Conservation (phyloP, 1,140 invertebrate species). For the Pseudomyrmex gracilis region DNA sequence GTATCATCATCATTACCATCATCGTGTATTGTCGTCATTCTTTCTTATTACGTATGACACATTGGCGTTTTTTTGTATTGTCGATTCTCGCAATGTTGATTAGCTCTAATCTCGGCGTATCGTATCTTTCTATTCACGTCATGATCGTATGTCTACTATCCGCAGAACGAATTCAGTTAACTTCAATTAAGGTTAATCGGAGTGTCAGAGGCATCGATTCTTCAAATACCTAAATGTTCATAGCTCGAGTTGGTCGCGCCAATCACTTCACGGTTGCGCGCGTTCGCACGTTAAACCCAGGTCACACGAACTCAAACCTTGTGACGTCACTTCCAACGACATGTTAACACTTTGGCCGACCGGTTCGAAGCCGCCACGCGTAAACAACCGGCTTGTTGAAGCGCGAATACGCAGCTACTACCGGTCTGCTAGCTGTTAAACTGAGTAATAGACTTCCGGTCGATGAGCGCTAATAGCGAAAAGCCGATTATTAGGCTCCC, state of each 20-base stretch:
- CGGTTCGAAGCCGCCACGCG: too few relatives aligned
- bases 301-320: not conserved
- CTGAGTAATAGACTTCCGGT: too few relatives aligned
- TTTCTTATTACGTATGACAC: conserved; percentile 5
- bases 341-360: too few relatives aligned
- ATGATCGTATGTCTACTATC: conserved; percentile 38
- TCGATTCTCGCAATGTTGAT: conserved; percentile 25
- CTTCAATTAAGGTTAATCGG: conserved; percentile 53
- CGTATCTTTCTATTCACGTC: conserved; percentile 40
- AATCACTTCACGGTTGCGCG: conserved; percentile 5
- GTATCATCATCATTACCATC: too few relatives aligned
- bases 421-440: too few relatives aligned
- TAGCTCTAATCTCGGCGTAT: conserved; percentile 40
- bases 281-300: not conserved
- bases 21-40: not conserved
- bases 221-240: conserved; percentile 15
- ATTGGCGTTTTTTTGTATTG: conserved; percentile 15
- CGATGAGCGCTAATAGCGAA: too few relatives aligned
- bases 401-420: too few relatives aligned
- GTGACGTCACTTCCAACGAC: too few relatives aligned
- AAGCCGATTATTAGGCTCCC: too few relatives aligned
- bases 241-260: not conserved
- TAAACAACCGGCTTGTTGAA: too few relatives aligned
- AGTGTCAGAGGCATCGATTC: conserved; percentile 37
- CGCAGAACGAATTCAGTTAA: conserved; percentile 50